Conservation (phyloP, 2,113 vertebrate genomes). For the Otis tarda region DNA sequence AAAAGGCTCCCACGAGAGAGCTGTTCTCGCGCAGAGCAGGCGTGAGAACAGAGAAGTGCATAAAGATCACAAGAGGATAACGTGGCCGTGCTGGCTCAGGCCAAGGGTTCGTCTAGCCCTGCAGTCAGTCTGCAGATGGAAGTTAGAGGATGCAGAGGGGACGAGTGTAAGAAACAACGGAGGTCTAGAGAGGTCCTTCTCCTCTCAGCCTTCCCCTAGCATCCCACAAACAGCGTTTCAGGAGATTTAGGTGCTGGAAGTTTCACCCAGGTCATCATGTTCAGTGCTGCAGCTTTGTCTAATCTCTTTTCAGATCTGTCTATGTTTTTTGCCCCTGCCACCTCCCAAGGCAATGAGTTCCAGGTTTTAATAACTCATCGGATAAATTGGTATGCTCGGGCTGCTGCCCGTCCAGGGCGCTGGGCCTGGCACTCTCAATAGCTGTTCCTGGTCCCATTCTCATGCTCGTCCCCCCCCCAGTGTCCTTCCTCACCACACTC, state of each 20-base stretch:
- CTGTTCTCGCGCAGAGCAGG: neutral
- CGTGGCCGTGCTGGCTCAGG: neutral
- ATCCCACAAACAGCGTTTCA: neutral
- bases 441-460: neutral
- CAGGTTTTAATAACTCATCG: neutral
- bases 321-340: neutral
- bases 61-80: neutral
- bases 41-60: neutral
- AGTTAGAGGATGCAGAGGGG: neutral
- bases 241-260: neutral
- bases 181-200: neutral
- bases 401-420: neutral
- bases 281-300: neutral
- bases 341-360: neutral
- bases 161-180: neutral
- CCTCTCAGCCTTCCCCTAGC: neutral
- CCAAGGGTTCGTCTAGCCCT: neutral
- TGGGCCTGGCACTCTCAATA: neutral
- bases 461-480: fast-evolving
- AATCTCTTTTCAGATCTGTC: neutral
- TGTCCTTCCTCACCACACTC: neutral
- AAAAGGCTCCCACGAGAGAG: neutral
- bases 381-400: neutral
- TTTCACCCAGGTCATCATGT: neutral
- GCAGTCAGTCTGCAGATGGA: fast-evolving